Evolutionary conservation across 2,888 invertebrate species (phyloP).

Genomic region (Omphaloscelis lunosa): DNA sequence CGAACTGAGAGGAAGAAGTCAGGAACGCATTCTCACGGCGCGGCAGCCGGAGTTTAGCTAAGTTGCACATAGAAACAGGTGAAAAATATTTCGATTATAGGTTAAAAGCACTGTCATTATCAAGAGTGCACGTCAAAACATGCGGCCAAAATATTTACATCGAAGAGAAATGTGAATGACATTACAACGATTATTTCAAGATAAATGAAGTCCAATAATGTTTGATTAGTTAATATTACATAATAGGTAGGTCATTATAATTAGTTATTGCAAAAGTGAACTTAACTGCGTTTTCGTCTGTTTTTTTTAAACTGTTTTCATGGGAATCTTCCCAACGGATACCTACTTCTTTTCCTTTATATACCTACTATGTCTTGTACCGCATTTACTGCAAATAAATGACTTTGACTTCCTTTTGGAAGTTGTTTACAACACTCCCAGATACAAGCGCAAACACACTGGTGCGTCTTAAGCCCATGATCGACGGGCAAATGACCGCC

Average conservation of each 20-base stretch:
- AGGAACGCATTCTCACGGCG: too few relatives aligned
- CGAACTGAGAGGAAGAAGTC: too few relatives aligned
- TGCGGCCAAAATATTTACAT: slow-evolving; percentile 49
- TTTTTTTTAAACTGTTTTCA: neutral
- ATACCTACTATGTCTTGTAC: too few relatives aligned
- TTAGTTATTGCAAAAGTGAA: too few relatives aligned
- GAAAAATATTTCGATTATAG: neutral
- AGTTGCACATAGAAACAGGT: neutral
- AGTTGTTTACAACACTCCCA: neutral
- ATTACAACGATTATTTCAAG: slow-evolving; percentile 1
- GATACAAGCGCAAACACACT: neutral
- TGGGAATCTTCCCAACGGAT: neutral
- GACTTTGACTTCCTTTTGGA: neutral
- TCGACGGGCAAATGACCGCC: too few relatives aligned
- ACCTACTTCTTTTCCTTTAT: neutral
- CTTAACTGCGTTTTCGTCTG: neutral
- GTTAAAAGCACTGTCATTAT: slow-evolving; percentile 28
- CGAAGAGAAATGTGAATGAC: slow-evolving; percentile 39
- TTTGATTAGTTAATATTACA: neutral
- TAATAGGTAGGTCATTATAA: neutral
- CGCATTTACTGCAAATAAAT: too few relatives aligned
- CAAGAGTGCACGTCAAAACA: slow-evolving; percentile 21
- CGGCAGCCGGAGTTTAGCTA: too few relatives aligned
- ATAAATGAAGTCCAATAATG: neutral
- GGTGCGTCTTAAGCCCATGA: too few relatives aligned